Conservation (phyloP, 2,113 vertebrate species). For the Acinonyx jubatus region DNA sequence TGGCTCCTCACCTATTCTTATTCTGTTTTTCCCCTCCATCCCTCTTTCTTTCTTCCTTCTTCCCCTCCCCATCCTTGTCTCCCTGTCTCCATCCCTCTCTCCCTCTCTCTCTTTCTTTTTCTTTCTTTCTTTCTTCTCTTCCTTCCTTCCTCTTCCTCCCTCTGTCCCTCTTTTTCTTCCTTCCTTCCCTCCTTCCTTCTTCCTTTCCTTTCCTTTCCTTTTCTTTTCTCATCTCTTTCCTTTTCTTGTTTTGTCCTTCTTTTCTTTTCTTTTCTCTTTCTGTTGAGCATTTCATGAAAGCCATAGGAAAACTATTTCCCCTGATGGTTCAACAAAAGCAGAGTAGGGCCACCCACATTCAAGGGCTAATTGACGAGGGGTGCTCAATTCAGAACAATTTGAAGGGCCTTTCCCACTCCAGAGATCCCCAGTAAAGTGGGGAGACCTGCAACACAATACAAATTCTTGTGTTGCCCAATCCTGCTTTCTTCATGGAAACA, state of each 20-base stretch:
- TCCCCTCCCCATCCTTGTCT: accelerated
- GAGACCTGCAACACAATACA: neutral
- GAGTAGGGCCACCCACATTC: neutral
- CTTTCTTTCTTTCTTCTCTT: neutral
- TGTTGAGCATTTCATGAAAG: neutral
- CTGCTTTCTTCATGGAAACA: neutral
- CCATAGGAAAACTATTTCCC: neutral
- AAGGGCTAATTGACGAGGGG: neutral
- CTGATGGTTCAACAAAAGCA: neutral
- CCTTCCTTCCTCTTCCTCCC: too few species aligned
- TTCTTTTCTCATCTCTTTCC: too few species aligned
- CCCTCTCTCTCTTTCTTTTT: too few species aligned
- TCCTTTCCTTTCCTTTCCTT: too few species aligned
- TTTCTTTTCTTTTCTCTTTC: neutral
- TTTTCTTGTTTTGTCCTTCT: too few species aligned
- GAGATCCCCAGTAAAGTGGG: neutral
- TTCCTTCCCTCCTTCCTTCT: too few species aligned
- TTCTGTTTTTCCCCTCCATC: neutral
- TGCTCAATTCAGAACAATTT: neutral
- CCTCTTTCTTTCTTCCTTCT: too few species aligned
- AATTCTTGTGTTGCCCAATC: neutral
- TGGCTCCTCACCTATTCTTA: neutral
- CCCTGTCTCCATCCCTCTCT: too few species aligned
- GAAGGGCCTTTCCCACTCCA: neutral
- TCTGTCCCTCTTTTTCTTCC: neutral